Conservation (phyloP, 2,113 vertebrate genomes). For the Xiphorhynchus elegans region DNA sequence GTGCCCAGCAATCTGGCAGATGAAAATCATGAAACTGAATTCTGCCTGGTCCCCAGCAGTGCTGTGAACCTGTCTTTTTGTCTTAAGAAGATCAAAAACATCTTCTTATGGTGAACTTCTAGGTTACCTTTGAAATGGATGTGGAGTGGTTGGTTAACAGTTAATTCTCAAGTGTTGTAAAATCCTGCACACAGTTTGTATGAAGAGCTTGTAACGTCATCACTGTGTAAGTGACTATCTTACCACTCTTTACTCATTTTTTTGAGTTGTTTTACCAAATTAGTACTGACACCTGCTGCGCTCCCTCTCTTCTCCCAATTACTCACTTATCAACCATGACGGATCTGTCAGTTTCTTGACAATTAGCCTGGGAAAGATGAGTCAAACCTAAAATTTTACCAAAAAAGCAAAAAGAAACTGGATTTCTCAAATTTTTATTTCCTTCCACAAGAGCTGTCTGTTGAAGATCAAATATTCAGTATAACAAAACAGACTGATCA, state of each 20-base stretch:
- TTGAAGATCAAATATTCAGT: not conserved
- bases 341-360: slow-evolving; percentile 66
- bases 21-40: not conserved
- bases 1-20: not conserved
- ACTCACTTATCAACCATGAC: slow-evolving; percentile 61
- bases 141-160: not conserved
- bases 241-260: not conserved
- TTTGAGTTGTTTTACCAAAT: slow-evolving; percentile 52
- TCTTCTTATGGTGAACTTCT: not conserved
- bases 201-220: slow-evolving; percentile 20
- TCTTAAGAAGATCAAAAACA: not conserved
- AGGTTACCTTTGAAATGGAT: not conserved
- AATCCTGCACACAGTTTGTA: slow-evolving; percentile 4
- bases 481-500: not conserved
- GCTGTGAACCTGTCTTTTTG: not conserved
- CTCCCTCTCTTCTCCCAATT: slow-evolving; percentile 48
- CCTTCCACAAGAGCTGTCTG: not conserved
- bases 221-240: slow-evolving; percentile 12
- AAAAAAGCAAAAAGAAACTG: slow-evolving; percentile 34
- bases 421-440: not conserved
- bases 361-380: slow-evolving; percentile 75
- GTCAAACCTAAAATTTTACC: slow-evolving; percentile 58
- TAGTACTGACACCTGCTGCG: slow-evolving; percentile 49
- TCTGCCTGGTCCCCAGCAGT: not conserved
- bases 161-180: not conserved